Conservation (phyloP, 2,113 vertebrate genomes). For the Eretmochelys imbricata region DNA sequence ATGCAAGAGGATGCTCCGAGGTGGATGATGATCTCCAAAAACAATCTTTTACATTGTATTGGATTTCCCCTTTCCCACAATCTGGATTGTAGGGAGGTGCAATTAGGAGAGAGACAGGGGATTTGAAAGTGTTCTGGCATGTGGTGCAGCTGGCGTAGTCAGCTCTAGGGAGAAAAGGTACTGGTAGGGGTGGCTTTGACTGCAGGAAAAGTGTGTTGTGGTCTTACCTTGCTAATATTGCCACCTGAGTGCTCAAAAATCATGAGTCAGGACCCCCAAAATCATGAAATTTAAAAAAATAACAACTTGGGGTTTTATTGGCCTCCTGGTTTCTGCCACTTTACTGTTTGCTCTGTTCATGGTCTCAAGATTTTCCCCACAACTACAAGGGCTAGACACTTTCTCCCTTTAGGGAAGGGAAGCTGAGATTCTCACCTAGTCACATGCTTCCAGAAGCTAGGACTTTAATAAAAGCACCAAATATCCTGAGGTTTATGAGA, state of each 20-base stretch:
- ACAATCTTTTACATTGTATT: not conserved
- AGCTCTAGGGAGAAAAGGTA: not conserved
- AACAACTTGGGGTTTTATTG: not conserved
- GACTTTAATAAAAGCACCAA: fast-evolving
- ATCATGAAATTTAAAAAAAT: not conserved
- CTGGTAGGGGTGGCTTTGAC: too few species aligned
- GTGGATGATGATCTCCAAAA: not conserved
- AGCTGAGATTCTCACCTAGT: not conserved
- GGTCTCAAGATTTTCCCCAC: too few species aligned
- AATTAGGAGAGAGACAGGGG: not conserved
- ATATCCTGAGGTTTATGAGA: not conserved
- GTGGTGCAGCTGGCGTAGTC: not conserved
- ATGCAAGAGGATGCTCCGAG: constrained; percentile 2
- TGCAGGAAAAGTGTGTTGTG: too few species aligned
- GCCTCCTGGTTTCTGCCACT: not conserved
- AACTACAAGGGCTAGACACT: too few species aligned
- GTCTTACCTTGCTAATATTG: too few species aligned
- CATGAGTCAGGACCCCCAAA: too few species aligned
- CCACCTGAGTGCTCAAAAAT: too few species aligned
- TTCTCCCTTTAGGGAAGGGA: too few species aligned
- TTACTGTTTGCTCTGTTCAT: too few species aligned
- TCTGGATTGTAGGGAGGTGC: not conserved
- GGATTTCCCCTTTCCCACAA: not conserved
- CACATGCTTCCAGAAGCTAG: not conserved
- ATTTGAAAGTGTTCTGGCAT: not conserved